Conservation (phyloP, 2,113 vertebrate species). For the Cromileptes altivelis region DNA sequence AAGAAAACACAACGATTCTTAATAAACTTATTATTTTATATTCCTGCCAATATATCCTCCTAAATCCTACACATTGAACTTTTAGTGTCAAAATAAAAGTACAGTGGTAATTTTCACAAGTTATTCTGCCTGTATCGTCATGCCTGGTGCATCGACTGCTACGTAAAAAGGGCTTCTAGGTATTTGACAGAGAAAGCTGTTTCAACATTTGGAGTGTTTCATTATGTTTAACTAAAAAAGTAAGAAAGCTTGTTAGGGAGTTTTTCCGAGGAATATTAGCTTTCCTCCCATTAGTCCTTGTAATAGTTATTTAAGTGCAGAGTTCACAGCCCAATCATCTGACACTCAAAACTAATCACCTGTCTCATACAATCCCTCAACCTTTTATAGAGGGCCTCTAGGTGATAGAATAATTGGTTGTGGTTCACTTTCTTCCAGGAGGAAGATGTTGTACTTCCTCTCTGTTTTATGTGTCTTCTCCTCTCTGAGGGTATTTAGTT, state of each 20-base stretch:
- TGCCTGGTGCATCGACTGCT: background rate
- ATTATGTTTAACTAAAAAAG: conserved; percentile 58
- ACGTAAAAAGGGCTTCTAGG: conserved; percentile 21
- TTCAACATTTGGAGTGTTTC: conserved; percentile 65
- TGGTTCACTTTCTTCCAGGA: conserved; percentile 70
- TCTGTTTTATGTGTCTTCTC: conserved; percentile 51
- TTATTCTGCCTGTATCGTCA: background rate
- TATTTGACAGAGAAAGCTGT: conserved; percentile 49
- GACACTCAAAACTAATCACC: conserved; percentile 79
- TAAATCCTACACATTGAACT: no score
- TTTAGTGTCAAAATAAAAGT: conserved; percentile 4
- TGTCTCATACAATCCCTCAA: conserved; percentile 69
- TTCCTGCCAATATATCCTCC: no score
- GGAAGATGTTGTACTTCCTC: conserved; percentile 60
- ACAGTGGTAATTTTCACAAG: background rate
- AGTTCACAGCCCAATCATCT: conserved; percentile 77
- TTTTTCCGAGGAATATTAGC: conserved; percentile 64
- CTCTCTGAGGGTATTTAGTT: conserved; percentile 61
- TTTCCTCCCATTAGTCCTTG: conserved; percentile 60
- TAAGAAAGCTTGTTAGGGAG: conserved; percentile 60
- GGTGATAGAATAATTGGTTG: conserved; percentile 79
- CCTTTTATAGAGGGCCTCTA: conserved; percentile 69
- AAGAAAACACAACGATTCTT: no score
- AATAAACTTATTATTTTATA: no score
- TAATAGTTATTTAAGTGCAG: conserved; percentile 65